Base-by-base conservation (phyloP, 2,113 vertebrate species). In the Phalacrocorax brasilianus region DNA sequence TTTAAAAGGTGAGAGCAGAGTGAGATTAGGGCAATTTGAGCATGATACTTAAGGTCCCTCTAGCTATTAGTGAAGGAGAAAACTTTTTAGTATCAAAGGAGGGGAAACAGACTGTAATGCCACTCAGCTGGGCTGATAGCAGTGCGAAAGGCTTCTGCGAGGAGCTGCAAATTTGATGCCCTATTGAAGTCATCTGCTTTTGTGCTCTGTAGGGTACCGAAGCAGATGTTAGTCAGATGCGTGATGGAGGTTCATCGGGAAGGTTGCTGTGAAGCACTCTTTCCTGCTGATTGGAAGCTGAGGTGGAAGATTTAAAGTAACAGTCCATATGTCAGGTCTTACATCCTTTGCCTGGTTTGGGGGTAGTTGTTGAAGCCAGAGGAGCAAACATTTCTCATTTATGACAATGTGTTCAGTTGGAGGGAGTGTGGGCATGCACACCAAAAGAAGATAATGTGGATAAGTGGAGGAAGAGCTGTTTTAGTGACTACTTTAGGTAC, bases 1-100 rank as follows among this genome's bases (percentile, higher is more conserved):
- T 97, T 97, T 96, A 97, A 96, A 97, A 94, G 68, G 82, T 96
- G 93, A 93, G 88, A 68, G 75, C 52, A 61, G 53, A 94, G 89
- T 76, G 86, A 96, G 66, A 81, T 67, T 67, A 85, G 70, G 55
- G 70, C 67, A 82, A 68, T 94, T 96, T 96, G 59, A 84, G 76
- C 85, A 62, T 47, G 83, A 92, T 94, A 71, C 71, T 97, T 96
- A 89, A 91, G 74, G 87, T 68, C 38, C 44, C 52, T 85, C 65
- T 49, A 50, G 79, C 55, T 84, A 73, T 96, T 93, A 91, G 73
- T 28, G 81, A 95, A 59, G 35, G 75, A 89, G 71, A 85, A 83
- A 91, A 56, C 6, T 63, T 65, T 72, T 24, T 11, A 81, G 45
- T 44, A 47, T 76, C 21, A 62, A 71, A 72, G 75, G 74, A 75